These are phyloP conservation scores for Eira barbara DNA, from an alignment of 2,113 vertebrate species.

Conservation along the genomic window DNA sequence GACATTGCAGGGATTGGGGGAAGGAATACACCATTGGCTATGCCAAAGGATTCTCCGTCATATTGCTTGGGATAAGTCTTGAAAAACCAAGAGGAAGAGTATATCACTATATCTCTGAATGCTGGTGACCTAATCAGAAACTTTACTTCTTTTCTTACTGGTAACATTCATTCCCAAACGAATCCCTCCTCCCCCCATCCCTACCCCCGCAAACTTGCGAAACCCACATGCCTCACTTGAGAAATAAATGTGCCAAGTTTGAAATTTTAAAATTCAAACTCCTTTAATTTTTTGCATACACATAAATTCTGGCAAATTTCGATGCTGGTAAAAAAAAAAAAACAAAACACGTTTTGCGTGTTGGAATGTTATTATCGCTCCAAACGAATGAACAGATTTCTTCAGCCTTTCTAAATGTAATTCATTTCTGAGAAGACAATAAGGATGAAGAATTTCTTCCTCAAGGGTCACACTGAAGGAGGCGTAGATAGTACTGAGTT, in stretches of 20 bases:
- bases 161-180: conserved; percentile 29
- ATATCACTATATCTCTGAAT: background rate
- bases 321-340: conserved; percentile 31
- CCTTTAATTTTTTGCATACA: conserved; percentile 66
- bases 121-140: conserved; percentile 15
- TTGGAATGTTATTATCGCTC: conserved; percentile 70
- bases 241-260: conserved; percentile 60
- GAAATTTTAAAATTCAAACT: conserved; percentile 75
- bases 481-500: conserved; percentile 4
- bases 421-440: conserved; percentile 62
- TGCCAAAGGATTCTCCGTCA: background rate
- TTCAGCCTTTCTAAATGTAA: conserved; percentile 65
- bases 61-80: background rate
- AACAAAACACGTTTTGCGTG: conserved; percentile 50
- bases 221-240: conserved; percentile 59
- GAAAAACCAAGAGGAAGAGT: background rate
- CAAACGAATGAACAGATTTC: conserved; percentile 70
- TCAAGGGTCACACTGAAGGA: conserved; percentile 47
- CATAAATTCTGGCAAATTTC: conserved; percentile 74
- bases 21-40: background rate
- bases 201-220: conserved; percentile 49
- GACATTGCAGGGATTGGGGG: background rate
- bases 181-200: background rate
- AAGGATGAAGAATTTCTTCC: conserved; percentile 30
- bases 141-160: conserved; percentile 38